Conservation (phyloP, 2,113 vertebrate species). For the Struthidea cinerea region DNA sequence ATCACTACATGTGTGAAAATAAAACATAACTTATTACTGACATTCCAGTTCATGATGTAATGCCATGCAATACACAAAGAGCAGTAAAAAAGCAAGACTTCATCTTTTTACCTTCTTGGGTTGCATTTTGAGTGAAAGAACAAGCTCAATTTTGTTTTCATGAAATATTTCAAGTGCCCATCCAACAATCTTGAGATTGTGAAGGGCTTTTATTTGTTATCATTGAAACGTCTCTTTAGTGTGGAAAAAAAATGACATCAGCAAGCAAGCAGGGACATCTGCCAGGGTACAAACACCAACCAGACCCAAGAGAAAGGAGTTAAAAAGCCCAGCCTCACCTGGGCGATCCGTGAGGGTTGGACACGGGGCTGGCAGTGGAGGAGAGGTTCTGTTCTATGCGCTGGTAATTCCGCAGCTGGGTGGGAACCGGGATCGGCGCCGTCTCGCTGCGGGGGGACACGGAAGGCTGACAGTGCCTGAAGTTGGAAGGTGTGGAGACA, state of each 20-base stretch:
- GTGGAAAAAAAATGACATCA: neutral
- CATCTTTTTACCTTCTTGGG: conserved; percentile 1
- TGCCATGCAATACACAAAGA: neutral
- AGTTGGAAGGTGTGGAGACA: conserved; percentile 4
- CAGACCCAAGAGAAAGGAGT: neutral
- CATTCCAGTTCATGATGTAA: conserved; percentile 17
- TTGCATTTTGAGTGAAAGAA: neutral
- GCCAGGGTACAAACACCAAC: neutral
- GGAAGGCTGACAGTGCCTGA: conserved; percentile 82
- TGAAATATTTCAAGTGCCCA: neutral
- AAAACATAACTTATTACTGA: conserved; percentile 4
- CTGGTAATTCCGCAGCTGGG: conserved; percentile 94
- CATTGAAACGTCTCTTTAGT: neutral
- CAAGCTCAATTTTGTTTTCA: neutral
- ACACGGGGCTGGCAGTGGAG: conserved; percentile 77
- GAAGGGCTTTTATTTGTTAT: neutral
- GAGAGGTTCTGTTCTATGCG: conserved; percentile 95
- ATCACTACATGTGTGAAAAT: neutral
- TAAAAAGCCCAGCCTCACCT: conserved; percentile 73
- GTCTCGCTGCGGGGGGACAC: conserved; percentile 87
- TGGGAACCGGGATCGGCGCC: conserved; percentile 91
- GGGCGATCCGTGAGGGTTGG: conserved; percentile 84
- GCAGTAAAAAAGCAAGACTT: neutral
- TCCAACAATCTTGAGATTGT: neutral
- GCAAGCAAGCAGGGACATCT: neutral